Evolutionary conservation across 2,113 vertebrate genomes (phyloP).

Genomic region (Equus quagga): DNA sequence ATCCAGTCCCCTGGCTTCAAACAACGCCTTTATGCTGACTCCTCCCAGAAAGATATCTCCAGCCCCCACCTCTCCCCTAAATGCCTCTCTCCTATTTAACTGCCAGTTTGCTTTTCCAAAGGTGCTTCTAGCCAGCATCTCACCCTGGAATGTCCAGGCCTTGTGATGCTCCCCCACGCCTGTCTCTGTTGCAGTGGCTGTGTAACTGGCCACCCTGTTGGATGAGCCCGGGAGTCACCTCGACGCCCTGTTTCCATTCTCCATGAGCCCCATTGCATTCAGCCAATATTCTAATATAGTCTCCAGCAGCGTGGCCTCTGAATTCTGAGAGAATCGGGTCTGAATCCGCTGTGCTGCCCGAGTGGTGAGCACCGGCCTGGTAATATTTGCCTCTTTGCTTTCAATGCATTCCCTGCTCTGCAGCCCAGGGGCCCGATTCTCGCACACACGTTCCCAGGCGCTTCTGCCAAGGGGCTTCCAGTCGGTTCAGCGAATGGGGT

Average conservation of each 20-base stretch:
- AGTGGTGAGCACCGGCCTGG: too few relatives aligned
- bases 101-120: too few relatives aligned
- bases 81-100: neutral
- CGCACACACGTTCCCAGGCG: neutral
- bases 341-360: too few relatives aligned
- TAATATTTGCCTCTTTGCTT: too few relatives aligned
- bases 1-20: neutral
- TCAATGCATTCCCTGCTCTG: neutral
- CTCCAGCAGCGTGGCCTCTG: too few relatives aligned
- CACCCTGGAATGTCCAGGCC: neutral
- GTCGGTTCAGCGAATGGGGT: too few relatives aligned
- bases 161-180: neutral
- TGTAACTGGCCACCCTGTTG: accelerated
- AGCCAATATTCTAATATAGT: accelerated
- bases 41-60: neutral
- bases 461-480: neutral
- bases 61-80: neutral
- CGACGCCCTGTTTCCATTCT: neutral
- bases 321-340: neutral
- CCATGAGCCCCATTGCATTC: neutral
- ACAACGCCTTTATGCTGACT: neutral
- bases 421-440: neutral
- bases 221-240: neutral
- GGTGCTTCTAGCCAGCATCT: too few relatives aligned
- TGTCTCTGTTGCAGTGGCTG: accelerated